Percentiles rank a stretch among this genome's conserved stretches.
Conservation (phyloP, 1,140 invertebrate species). For the Megalopta genalis region DNA sequence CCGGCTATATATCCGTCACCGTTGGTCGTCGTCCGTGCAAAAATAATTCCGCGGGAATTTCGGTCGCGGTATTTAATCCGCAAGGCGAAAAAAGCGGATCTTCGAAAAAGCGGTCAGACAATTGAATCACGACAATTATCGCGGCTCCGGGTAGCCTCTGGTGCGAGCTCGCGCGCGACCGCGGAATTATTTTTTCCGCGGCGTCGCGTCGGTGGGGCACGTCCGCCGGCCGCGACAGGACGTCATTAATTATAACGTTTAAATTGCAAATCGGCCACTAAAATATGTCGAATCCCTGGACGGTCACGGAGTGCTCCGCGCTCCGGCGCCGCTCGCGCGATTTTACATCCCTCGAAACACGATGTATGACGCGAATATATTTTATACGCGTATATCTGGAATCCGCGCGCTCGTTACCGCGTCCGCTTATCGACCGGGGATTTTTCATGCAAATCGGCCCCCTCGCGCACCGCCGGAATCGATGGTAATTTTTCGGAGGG, state of each 20-base stretch:
- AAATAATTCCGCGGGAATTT: no score
- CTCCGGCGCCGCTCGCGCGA: no score
- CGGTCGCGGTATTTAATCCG: no score
- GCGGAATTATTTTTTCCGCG: conserved; percentile 37
- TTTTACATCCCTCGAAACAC: conserved; percentile 30
- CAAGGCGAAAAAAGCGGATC: not conserved
- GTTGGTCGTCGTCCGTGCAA: no score
- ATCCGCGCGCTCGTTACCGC: conserved; percentile 14
- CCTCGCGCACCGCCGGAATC: conserved; percentile 61
- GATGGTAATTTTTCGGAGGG: conserved; percentile 69
- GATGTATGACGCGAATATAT: conserved; percentile 48
- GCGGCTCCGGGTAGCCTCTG: no score
- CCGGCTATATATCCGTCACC: no score
- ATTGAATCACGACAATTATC: no score
- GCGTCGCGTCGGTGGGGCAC: not conserved
- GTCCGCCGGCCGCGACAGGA: conserved; percentile 41
- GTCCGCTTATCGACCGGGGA: conserved; percentile 20
- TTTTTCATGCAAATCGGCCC: conserved; percentile 72
- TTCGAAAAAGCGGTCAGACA: not conserved
- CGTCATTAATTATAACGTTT: conserved; percentile 69
- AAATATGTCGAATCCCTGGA: conserved; percentile 70
- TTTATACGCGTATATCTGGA: conserved; percentile 42
- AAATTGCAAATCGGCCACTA: conserved; percentile 70
- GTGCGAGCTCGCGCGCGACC: no score
- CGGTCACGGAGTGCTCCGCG: conserved; percentile 6